These are phyloP conservation scores for Emys orbicularis DNA, from an alignment of 2,797 vertebrate species.

Conservation along the genomic window DNA sequence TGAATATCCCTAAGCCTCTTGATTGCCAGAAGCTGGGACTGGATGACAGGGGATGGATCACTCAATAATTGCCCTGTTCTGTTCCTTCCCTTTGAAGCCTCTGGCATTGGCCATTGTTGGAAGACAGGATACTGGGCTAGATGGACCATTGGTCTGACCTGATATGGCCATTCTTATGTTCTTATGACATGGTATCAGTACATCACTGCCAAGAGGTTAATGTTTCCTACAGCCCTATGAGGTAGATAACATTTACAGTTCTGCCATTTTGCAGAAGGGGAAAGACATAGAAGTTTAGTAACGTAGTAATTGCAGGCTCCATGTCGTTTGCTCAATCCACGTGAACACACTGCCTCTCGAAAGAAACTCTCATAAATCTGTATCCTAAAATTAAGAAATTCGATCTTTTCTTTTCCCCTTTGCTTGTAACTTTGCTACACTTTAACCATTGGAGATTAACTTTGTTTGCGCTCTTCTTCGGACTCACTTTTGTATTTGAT, in stretches of 20 bases:
- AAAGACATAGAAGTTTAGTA: not conserved
- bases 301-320: not conserved
- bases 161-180: not conserved
- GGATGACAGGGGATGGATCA: not conserved
- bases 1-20: not conserved
- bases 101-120: not conserved
- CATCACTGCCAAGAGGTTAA: not conserved
- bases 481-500: not conserved
- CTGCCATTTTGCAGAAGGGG: not conserved
- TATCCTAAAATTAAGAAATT: not conserved
- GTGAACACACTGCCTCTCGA: not conserved
- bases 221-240: not conserved
- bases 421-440: not conserved
- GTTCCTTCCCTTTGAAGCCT: not conserved
- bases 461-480: not conserved
- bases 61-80: not conserved
- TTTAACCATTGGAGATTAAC: not conserved
- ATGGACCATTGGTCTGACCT: not conserved
- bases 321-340: not conserved
- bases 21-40: not conserved
- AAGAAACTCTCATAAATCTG: accelerated
- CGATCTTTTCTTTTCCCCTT: not conserved
- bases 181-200: not conserved
- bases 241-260: accelerated
- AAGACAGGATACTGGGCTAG: not conserved